These are phyloP conservation scores for Pelusios castaneus DNA, from an alignment of 2,113 vertebrate species.

Conservation along the genomic window DNA sequence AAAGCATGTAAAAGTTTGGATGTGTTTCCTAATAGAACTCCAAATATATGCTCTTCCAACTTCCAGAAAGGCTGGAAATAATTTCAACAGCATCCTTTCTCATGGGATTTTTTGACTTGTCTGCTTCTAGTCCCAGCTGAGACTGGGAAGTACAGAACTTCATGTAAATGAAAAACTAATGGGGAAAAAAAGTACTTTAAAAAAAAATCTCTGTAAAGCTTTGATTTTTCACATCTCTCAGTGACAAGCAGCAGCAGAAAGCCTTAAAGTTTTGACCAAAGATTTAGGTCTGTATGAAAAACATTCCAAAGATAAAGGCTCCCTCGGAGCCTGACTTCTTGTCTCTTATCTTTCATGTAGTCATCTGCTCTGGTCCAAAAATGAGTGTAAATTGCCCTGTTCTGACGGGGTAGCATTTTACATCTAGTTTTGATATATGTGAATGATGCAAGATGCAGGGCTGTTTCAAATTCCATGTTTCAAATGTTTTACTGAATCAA, in stretches of 20 bases:
- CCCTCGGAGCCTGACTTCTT: not conserved
- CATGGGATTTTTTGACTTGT: not conserved
- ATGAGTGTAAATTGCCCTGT: not conserved
- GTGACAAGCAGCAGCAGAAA: not conserved
- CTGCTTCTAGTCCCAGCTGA: not conserved
- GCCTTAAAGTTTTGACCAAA: not conserved
- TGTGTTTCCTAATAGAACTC: not conserved
- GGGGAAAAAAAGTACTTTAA: not conserved
- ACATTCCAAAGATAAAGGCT: not conserved
- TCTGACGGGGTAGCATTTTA: not conserved
- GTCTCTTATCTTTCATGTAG: not conserved
- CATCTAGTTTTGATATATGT: not conserved
- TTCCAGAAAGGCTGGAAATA: not conserved
- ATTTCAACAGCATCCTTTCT: not conserved
- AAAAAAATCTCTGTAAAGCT: not conserved
- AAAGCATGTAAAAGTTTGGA: not conserved
- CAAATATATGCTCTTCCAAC: not conserved
- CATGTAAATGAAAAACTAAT: not conserved
- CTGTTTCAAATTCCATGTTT: too few species aligned
- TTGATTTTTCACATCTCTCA: not conserved
- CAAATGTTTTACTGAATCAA: not conserved
- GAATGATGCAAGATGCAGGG: rapidly evolving
- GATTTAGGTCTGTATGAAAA: not conserved
- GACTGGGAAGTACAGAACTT: not conserved
- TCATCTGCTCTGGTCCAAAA: not conserved